Conservation (phyloP, 2,797 vertebrate genomes). For the Meriones psammophilus region DNA sequence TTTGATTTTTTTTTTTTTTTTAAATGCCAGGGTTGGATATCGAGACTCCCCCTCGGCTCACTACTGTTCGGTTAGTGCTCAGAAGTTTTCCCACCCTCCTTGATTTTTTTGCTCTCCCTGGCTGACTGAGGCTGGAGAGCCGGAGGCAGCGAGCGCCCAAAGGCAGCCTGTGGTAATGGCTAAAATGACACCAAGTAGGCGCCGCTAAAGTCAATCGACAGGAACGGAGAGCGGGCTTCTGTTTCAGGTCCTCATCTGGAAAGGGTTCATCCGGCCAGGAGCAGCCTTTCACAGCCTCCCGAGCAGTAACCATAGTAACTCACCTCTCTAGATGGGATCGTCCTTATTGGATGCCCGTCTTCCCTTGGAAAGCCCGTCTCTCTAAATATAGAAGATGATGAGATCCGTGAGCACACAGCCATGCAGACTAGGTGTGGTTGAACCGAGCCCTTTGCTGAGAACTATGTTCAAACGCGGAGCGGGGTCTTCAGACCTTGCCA, state of each 20-base stretch:
- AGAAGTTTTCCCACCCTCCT: slow-evolving; percentile 74
- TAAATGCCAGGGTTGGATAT: slow-evolving; percentile 5
- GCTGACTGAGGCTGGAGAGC: neutral
- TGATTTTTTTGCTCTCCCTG: slow-evolving; percentile 52
- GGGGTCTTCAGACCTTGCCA: slow-evolving; percentile 53
- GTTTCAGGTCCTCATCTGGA: slow-evolving; percentile 9
- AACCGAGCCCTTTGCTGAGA: slow-evolving; percentile 65
- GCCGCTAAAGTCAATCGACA: slow-evolving; percentile 49
- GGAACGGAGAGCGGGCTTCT: slow-evolving; percentile 55
- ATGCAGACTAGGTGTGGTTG: slow-evolving; percentile 76
- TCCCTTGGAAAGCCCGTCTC: slow-evolving; percentile 84
- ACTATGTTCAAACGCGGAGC: slow-evolving; percentile 66
- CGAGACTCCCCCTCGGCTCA: neutral
- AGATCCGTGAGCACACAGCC: slow-evolving; percentile 78
- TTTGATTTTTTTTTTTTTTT: neutral
- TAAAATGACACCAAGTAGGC: neutral
- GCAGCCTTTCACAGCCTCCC: slow-evolving; percentile 73
- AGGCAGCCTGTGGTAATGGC: neutral
- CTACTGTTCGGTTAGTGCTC: neutral
- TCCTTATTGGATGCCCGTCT: slow-evolving; percentile 80
- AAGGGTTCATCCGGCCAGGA: slow-evolving; percentile 67
- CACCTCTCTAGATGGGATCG: slow-evolving; percentile 82
- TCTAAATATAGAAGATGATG: slow-evolving; percentile 88
- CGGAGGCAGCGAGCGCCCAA: neutral
- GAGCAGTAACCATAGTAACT: slow-evolving; percentile 86